Evolutionary conservation across 2,797 vertebrate genomes (phyloP).

Genomic region (Philypnodon macrostomus): DNA sequence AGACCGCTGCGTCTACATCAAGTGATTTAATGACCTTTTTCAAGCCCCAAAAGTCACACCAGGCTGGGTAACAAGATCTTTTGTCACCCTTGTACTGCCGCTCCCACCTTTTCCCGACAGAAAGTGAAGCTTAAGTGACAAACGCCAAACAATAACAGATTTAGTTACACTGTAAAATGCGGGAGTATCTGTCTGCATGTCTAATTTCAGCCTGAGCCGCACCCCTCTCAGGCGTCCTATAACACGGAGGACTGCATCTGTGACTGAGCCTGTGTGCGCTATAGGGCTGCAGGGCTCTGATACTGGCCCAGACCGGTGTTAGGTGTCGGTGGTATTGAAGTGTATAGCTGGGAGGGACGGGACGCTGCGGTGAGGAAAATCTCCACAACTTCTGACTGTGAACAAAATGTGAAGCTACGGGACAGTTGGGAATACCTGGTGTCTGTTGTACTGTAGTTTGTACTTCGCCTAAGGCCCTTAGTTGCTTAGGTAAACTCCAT

Average conservation of each 20-base stretch:
- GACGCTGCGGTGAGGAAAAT: too few relatives aligned
- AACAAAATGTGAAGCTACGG: too few relatives aligned
- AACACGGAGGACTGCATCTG: conserved; percentile 48
- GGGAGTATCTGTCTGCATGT: conserved; percentile 33
- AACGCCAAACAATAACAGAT: conserved; percentile 47
- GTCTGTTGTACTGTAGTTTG: too few relatives aligned
- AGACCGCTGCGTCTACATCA: conserved; percentile 44
- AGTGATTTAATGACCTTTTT: conserved; percentile 59
- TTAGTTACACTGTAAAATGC: conserved; percentile 31
- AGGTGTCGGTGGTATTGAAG: conserved; percentile 61
- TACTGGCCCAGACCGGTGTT: conserved; percentile 39
- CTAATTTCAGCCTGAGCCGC: conserved; percentile 31
- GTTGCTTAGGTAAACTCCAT: too few relatives aligned
- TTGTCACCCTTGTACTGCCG: conserved; percentile 26
- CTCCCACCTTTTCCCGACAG: conserved; percentile 17
- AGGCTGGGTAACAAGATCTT: conserved; percentile 42
- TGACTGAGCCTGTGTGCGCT: conserved; percentile 37
- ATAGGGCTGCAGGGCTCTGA: conserved; percentile 21
- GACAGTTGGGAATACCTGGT: too few relatives aligned
- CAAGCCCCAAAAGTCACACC: conserved; percentile 39
- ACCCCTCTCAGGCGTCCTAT: conserved; percentile 28
- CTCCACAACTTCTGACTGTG: too few relatives aligned
- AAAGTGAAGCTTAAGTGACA: conserved; percentile 24
- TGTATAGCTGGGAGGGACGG: conserved; percentile 29
- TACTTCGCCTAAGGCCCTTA: too few relatives aligned